Evolutionary conservation across 1,140 invertebrate genomes (phyloP).

Genomic region (Portunus trituberculatus): DNA sequence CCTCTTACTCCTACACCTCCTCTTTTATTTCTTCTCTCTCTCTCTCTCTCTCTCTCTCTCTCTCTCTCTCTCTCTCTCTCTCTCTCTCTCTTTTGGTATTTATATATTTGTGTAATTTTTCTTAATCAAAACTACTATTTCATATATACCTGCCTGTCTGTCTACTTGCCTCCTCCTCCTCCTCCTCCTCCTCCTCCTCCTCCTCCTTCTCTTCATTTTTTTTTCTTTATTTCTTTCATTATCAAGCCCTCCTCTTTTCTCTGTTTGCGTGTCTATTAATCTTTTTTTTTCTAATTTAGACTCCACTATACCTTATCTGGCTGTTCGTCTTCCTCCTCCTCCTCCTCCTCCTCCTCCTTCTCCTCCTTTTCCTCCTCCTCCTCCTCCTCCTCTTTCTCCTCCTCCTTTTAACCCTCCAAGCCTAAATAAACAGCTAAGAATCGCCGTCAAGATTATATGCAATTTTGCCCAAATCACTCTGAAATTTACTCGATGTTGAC

Average conservation of each 20-base stretch:
- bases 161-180: neutral
- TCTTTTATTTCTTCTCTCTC: neutral
- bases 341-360: neutral
- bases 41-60: neutral
- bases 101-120: neutral
- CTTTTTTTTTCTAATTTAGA: too few relatives aligned
- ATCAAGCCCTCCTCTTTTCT: neutral
- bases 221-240: neutral
- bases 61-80: too few relatives aligned
- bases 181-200: neutral
- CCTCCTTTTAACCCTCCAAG: neutral
- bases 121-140: neutral
- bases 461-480: slow-evolving; percentile 8
- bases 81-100: neutral
- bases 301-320: neutral
- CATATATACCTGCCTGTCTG: neutral
- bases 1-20: too few relatives aligned
- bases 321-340: neutral
- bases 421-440: neutral
- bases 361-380: neutral
- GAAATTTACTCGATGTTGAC: neutral
- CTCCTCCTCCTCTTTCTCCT: neutral
- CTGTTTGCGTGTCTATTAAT: neutral
- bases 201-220: too few relatives aligned
- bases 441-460: neutral